Base-by-base conservation (phyloP, 1,140 invertebrate species). In the Drosophila albomicans region DNA sequence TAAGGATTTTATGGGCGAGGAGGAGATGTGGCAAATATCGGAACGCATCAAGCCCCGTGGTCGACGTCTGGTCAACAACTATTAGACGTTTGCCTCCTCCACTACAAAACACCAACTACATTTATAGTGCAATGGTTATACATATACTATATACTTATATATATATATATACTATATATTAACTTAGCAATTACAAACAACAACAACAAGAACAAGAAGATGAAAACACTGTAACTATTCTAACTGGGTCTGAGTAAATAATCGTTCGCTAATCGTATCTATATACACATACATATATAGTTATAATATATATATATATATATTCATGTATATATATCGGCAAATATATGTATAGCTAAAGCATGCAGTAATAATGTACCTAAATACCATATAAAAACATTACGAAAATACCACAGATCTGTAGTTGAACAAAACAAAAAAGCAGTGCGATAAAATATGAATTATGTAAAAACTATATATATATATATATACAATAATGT, bases 11-110 rank as follows among this genome's bases (percentile, higher is more conserved):
- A 94, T 99, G 73, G 96, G 96, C 93, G 99, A 99, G 94, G 98
- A 99, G 92, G 96, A 97, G 48, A 97, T 99, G 95, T 99, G 98
- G 98, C 97, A 98, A 93, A 97, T 99, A 79, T 99, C 98, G 1
- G 97, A 99, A 93, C 96, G 95, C 65, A 98, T 99, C 70, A 99
- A 99, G 94, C 98, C 99, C 5, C 94, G 98, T 64, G 96, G 82
- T 7, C 74, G 78, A 30, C 89, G 87, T 35, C 89, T 80, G 38
- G 76, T 75, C 48, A 88, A 91, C 49, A 80, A 91, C 74, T 85
- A 91, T 75, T 91, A 91, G 51, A 43, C 35, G 41, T 57, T 25
- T 25, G 20, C 20, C 58, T 41, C 45, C 48, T 62, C 58, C 59
- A 32, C 59, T 65, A 38, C 48, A 63, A 25, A 80, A 88, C 70